Conservation (phyloP, 2,888 invertebrate species). For the Uropetala carovei region DNA sequence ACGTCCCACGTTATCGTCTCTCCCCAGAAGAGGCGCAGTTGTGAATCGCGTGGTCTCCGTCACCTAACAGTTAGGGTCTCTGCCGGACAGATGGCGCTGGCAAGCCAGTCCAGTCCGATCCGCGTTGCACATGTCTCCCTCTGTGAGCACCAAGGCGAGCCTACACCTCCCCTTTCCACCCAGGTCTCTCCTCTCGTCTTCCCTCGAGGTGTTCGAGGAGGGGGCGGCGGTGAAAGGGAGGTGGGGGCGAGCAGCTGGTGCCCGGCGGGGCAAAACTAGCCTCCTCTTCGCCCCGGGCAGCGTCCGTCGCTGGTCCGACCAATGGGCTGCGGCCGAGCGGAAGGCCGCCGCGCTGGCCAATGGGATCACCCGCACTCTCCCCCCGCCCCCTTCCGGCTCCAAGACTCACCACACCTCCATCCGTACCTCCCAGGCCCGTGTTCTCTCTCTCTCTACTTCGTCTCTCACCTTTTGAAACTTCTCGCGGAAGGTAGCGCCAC, state of each 20-base stretch:
- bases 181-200: not conserved
- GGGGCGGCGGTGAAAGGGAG: conserved; percentile 7
- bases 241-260: conserved; percentile 17
- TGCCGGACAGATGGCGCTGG: conserved; percentile 55
- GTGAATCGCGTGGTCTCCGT: not conserved
- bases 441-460: not conserved
- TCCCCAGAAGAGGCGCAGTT: not conserved
- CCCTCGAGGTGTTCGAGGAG: not conserved
- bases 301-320: conserved; percentile 48
- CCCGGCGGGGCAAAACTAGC: conserved; percentile 35
- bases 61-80: conserved; percentile 33
- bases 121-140: conserved; percentile 59
- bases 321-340: conserved; percentile 53
- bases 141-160: conserved; percentile 53
- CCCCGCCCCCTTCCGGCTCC: conserved; percentile 47
- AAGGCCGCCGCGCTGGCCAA: conserved; percentile 48
- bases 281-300: conserved; percentile 51
- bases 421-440: not conserved
- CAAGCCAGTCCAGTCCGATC: conserved; percentile 12
- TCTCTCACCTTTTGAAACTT: not conserved
- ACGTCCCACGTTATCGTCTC: not conserved
- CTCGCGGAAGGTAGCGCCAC: conserved; percentile 42
- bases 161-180: conserved; percentile 2
- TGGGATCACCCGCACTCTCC: conserved; percentile 36
- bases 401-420: not conserved